phyloP scores from a whole-genome alignment of 2,888 invertebrate species.

The Torymus texanus region DNA sequence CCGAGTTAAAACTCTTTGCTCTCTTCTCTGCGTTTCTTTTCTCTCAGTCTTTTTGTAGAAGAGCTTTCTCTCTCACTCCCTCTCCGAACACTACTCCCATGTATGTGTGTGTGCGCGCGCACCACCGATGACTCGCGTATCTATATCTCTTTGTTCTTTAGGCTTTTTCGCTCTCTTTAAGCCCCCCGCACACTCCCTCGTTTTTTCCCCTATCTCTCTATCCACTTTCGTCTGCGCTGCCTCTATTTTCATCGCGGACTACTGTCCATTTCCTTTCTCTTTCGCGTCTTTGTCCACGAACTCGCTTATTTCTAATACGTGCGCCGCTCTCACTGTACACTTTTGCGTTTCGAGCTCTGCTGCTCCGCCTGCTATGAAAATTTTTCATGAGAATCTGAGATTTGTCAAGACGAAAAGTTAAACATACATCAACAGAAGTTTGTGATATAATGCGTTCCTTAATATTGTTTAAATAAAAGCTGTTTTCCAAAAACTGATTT shows the following conservation, averaged over 20 bases:
- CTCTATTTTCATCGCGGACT: slow-evolving; percentile 38
- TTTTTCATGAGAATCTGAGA: too few relatives aligned
- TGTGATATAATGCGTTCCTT: too few relatives aligned
- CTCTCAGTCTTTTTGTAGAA: slow-evolving; percentile 36
- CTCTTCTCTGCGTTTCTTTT: slow-evolving; percentile 35
- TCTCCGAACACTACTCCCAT: slow-evolving; percentile 11
- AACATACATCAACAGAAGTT: too few relatives aligned
- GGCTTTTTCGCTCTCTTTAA: slow-evolving; percentile 46
- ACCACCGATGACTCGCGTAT: slow-evolving; percentile 52
- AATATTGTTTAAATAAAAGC: too few relatives aligned
- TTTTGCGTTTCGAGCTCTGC: not conserved
- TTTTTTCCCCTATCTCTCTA: slow-evolving; percentile 37
- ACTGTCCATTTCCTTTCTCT: slow-evolving; percentile 47
- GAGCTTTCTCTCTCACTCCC: slow-evolving; percentile 22
- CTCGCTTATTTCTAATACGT: slow-evolving; percentile 38
- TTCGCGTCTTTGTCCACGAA: slow-evolving; percentile 28
- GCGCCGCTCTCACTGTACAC: not conserved
- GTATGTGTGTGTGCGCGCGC: not conserved
- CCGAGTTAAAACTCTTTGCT: slow-evolving; percentile 50
- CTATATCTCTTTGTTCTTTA: slow-evolving; percentile 52
- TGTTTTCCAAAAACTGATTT: too few relatives aligned
- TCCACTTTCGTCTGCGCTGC: slow-evolving; percentile 40
- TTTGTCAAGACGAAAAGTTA: too few relatives aligned
- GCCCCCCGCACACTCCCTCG: not conserved
- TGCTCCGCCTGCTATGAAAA: too few relatives aligned